Percentiles rank a stretch among this genome's conserved stretches.
Evolutionary conservation across 2,797 vertebrate genomes (phyloP).

Genomic region (Pseudocheirus occidentalis): DNA sequence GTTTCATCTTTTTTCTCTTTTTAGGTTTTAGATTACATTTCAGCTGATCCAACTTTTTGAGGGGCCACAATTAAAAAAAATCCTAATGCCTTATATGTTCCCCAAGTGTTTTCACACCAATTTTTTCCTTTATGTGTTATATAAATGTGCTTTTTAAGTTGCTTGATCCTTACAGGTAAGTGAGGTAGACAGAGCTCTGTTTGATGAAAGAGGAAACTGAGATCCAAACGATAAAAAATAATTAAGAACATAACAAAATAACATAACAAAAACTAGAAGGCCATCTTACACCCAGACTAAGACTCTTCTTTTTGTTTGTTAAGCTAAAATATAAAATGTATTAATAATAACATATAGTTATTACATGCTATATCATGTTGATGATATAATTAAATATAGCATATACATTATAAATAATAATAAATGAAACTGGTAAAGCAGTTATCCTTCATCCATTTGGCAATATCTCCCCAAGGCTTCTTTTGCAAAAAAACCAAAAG

Average conservation of each 20-base stretch:
- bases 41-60: background rate
- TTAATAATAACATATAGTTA: background rate
- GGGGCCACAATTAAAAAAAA: background rate
- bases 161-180: background rate
- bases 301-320: constrained; percentile 28
- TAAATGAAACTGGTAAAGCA: constrained; percentile 21
- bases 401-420: background rate
- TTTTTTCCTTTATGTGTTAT: constrained; percentile 8
- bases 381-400: background rate
- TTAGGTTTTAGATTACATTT: background rate
- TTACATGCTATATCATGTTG: background rate
- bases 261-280: background rate
- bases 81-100: constrained; percentile 33
- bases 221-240: background rate
- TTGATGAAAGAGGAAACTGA: constrained; percentile 22
- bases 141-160: background rate
- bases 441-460: constrained; percentile 5
- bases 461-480: constrained; percentile 1
- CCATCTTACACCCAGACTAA: background rate
- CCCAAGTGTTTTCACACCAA: constrained; percentile 27
- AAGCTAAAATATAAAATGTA: constrained; percentile 3
- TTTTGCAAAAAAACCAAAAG: constrained; percentile 18
- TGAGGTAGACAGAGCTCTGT: background rate
- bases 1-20: background rate
- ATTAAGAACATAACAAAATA: background rate